Conservation (phyloP, 1,140 invertebrate species). For the Tribolium castaneum region DNA sequence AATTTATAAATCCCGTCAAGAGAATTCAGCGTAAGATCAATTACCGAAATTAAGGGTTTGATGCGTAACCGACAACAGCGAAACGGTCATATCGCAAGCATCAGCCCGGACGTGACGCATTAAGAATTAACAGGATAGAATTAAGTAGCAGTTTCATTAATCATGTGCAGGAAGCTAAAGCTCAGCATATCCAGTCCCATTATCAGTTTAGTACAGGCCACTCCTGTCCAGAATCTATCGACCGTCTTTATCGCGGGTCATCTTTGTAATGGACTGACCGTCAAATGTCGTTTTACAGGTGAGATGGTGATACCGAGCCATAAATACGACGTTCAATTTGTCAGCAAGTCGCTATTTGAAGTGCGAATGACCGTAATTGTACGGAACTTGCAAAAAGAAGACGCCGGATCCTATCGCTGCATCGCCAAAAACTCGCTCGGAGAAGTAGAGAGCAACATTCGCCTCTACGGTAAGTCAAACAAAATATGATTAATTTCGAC, state of each 20-base stretch:
- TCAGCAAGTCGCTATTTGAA: conserved; percentile 80
- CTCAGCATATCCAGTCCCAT: conserved; percentile 45
- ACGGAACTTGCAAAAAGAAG: conserved; percentile 78
- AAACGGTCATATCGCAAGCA: conserved; percentile 41
- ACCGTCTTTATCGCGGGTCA: conserved; percentile 48
- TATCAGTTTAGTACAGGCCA: conserved; percentile 52
- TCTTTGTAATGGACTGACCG: conserved; percentile 45
- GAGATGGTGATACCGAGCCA: conserved; percentile 85
- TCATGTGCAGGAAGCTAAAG: conserved; percentile 52
- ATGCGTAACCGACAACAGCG: conserved; percentile 38
- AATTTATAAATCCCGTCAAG: conserved; percentile 52
- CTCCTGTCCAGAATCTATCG: conserved; percentile 51
- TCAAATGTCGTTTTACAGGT: conserved; percentile 66
- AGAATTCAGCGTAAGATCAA: conserved; percentile 47
- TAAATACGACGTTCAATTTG: conserved; percentile 84
- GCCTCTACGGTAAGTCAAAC: conserved; percentile 82
- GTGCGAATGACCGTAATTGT: conserved; percentile 87
- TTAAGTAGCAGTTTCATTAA: conserved; percentile 58
- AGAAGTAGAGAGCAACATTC: conserved; percentile 88
- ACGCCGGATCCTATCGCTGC: conserved; percentile 89
- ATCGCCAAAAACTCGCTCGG: conserved; percentile 93
- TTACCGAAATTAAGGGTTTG: conserved; percentile 46
- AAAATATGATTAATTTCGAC: not conserved
- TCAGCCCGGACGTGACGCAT: conserved; percentile 53
- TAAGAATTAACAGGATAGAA: conserved; percentile 58